A percentile compares a stretch with the other conserved stretches of the same genome.
Conservation (phyloP, 2,888 invertebrate species). For the Hyalella azteca region DNA sequence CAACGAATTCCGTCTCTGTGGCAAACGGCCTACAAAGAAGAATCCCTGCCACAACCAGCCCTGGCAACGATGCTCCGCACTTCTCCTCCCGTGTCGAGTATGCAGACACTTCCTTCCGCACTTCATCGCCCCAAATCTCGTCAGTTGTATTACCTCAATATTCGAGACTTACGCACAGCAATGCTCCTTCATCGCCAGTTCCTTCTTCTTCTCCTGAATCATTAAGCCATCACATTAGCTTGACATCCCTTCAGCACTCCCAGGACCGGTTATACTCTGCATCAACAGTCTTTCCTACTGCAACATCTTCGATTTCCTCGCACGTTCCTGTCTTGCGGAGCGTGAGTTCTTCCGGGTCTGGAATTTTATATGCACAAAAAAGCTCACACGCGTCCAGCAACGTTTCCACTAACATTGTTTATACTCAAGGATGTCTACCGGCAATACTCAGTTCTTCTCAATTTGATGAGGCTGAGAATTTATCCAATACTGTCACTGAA, state of each 20-base stretch:
- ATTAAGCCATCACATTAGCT: not conserved
- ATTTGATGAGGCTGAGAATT: not conserved
- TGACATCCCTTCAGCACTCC: not conserved
- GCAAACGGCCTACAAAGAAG: not conserved
- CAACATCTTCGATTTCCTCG: not conserved
- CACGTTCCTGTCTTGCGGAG: not conserved
- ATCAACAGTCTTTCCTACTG: not conserved
- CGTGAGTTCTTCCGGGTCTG: not conserved
- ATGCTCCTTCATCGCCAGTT: not conserved
- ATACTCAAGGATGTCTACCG: not conserved
- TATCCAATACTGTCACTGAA: not conserved
- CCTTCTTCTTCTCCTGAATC: not conserved
- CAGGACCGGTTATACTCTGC: not conserved
- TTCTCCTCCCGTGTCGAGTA: not conserved
- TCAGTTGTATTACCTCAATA: not conserved
- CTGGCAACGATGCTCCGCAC: not conserved
- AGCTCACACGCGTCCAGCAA: not conserved
- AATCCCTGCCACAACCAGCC: not conserved
- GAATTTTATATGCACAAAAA: not conserved
- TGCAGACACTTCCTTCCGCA: not conserved
- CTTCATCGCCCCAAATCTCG: not conserved
- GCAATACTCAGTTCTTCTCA: not conserved
- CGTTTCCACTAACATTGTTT: not conserved
- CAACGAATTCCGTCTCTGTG: not conserved
- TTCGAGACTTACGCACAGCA: not conserved